Conservation (phyloP, 2,797 vertebrate species). For the Helostoma temminkii region DNA sequence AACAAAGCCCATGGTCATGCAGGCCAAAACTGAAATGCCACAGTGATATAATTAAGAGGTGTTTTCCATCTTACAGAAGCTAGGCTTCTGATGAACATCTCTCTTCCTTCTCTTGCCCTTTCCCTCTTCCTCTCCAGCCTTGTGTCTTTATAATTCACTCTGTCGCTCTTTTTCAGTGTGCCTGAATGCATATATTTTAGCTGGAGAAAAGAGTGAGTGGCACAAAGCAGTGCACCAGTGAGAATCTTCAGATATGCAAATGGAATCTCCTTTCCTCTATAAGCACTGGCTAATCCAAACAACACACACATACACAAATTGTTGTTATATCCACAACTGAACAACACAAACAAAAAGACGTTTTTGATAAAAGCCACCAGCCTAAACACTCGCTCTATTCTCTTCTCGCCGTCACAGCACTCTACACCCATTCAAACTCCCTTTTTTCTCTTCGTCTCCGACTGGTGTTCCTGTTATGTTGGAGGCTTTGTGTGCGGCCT, state of each 20-base stretch:
- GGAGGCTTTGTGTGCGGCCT: conserved; percentile 74
- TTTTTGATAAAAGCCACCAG: conserved; percentile 72
- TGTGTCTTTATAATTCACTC: conserved; percentile 54
- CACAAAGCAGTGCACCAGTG: conserved; percentile 46
- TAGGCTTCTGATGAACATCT: conserved; percentile 41
- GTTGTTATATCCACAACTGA: conserved; percentile 62
- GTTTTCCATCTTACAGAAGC: conserved; percentile 52
- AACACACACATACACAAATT: conserved; percentile 37
- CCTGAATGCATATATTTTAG: conserved; percentile 62
- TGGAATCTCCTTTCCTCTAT: conserved; percentile 60
- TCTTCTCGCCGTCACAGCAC: conserved; percentile 39
- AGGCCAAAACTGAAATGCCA: conserved; percentile 67
- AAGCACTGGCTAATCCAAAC: conserved; percentile 67
- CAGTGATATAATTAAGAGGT: conserved; percentile 66
- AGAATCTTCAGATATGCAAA: conserved; percentile 75
- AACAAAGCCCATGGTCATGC: conserved; percentile 55
- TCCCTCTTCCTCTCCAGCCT: conserved; percentile 36
- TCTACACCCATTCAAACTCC: conserved; percentile 61
- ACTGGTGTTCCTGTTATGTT: conserved; percentile 63
- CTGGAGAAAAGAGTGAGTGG: conserved; percentile 58
- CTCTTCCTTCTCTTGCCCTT: conserved; percentile 30
- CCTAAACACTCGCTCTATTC: conserved; percentile 70
- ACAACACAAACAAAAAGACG: conserved; percentile 70
- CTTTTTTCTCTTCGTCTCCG: conserved; percentile 58
- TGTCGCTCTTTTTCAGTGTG: conserved; percentile 43